These are phyloP conservation scores for Pentalonia nigronervosa DNA, from an alignment of 1,140 invertebrate species.

Conservation along the genomic window DNA sequence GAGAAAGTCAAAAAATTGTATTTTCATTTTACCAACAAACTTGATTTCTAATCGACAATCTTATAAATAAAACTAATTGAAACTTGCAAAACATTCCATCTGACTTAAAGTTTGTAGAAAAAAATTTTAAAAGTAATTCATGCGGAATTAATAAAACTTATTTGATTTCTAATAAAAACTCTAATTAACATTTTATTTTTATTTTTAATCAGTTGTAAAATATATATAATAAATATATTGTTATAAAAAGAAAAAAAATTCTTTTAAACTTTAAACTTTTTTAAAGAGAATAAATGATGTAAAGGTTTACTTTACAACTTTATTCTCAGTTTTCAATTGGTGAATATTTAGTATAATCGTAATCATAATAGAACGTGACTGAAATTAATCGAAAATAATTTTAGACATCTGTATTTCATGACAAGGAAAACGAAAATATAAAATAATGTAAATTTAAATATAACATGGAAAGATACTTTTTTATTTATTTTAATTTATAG, in stretches of 20 bases:
- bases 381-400: background rate
- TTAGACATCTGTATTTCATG: background rate
- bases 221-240: background rate
- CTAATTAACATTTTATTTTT: background rate
- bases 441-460: conserved; percentile 18
- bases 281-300: background rate
- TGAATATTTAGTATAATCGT: background rate
- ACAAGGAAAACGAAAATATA: background rate
- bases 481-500: conserved; percentile 46
- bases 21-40: no score
- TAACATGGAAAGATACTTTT: background rate
- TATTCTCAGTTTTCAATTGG: background rate
- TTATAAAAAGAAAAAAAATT: background rate
- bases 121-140: background rate
- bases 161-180: background rate
- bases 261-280: background rate
- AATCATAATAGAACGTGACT: background rate
- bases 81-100: background rate
- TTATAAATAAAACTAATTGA: background rate
- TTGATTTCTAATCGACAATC: background rate
- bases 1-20: background rate
- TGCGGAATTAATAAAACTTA: background rate
- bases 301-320: background rate
- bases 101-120: background rate
- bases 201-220: background rate